A percentile compares a stretch with the other conserved stretches of the same genome.
These are phyloP conservation scores for Cydia pomonella DNA, from an alignment of 1,140 invertebrate genomes.

Conservation along the genomic window DNA sequence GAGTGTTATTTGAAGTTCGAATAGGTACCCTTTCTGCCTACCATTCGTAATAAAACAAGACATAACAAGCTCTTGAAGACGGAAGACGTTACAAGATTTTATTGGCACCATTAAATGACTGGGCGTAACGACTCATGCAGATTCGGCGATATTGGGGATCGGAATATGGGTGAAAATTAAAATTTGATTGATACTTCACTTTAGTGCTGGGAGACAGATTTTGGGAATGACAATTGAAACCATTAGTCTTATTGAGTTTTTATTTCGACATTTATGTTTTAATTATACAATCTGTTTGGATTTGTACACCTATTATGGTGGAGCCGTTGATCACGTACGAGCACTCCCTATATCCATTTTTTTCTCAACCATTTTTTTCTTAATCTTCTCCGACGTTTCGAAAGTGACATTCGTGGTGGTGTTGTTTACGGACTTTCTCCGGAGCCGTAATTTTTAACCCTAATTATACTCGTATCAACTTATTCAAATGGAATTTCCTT, in stretches of 20 bases:
- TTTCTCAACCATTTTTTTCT: no score
- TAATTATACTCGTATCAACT: no score
- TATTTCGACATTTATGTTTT: not conserved
- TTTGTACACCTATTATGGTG: no score
- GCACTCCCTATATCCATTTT: no score
- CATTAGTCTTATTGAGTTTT: conserved; percentile 5
- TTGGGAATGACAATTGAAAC: not conserved
- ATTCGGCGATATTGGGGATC: not conserved
- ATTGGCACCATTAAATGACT: conserved; percentile 19
- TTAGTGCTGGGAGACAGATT: conserved; percentile 1
- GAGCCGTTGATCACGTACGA: no score
- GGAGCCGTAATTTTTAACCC: no score
- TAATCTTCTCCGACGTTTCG: no score
- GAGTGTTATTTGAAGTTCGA: no score
- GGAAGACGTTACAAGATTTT: not conserved
- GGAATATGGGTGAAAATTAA: conserved; percentile 2
- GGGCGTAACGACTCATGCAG: conserved; percentile 22
- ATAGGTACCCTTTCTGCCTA: not conserved
- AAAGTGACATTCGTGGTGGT: no score
- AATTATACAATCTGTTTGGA: no score
- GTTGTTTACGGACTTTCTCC: no score
- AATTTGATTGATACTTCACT: conserved; percentile 9
- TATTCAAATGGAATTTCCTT: no score
- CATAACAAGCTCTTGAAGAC: conserved; percentile 19
- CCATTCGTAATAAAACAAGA: conserved; percentile 23